phyloP scores from a whole-genome alignment of 2,888 invertebrate species.

The Copidosoma aretas region DNA sequence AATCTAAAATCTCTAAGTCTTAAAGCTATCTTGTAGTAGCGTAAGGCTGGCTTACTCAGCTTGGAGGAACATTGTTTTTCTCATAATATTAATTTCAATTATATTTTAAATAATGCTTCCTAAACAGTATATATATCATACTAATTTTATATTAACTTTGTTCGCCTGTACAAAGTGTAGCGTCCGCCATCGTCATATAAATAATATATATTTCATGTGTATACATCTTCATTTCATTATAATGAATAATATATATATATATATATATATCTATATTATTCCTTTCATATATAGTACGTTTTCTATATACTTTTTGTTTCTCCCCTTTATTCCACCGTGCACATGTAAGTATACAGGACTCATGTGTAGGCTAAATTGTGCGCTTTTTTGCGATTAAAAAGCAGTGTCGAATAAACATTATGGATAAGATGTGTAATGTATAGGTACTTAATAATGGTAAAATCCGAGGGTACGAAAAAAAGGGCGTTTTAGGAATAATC shows the following conservation, averaged over 20 bases:
- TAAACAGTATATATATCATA: constrained; percentile 43
- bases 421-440: too few relatives aligned
- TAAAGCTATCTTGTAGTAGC: constrained; percentile 42
- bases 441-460: too few relatives aligned
- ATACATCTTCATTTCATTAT: constrained; percentile 11
- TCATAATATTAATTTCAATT: constrained; percentile 43
- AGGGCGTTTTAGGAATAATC: too few relatives aligned
- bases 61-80: constrained; percentile 62
- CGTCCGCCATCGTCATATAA: constrained; percentile 15
- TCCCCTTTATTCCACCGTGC: too few relatives aligned
- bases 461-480: too few relatives aligned
- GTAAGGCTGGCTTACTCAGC: constrained; percentile 62
- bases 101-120: constrained; percentile 41
- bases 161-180: constrained; percentile 37
- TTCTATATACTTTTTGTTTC: neutral
- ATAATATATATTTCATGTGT: constrained; percentile 22
- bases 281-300: neutral
- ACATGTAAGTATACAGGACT: too few relatives aligned
- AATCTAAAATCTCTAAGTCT: constrained; percentile 40
- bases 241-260: constrained; percentile 13
- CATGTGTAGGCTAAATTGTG: too few relatives aligned
- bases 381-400: too few relatives aligned
- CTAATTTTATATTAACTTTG: constrained; percentile 37
- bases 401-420: too few relatives aligned
- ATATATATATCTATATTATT: constrained; percentile 21